Evolutionary conservation across 23 tunicate genomes (phyloP), one percentile per base, ranked within the genome.

Genomic region (Clavelina lepadiformis): DNA sequence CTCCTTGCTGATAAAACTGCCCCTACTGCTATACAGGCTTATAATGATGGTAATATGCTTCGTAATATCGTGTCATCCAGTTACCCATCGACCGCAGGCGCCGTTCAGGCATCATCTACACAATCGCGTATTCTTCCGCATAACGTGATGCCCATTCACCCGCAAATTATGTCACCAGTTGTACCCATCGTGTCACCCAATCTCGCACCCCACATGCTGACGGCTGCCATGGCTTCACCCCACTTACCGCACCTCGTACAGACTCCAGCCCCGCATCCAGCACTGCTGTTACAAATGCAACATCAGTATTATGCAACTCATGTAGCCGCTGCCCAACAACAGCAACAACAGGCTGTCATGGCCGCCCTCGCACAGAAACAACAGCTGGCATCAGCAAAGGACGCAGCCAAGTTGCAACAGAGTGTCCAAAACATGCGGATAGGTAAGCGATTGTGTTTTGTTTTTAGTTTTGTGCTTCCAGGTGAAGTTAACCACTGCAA

Each of bases 221-320:
- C 86, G 11, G 72, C 78, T 19, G 35, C 86, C 55, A 66, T 68
- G 22, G 65, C 69, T 8, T 33, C 67, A 29, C 74, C 49, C 15
- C 62, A 71, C 44, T 35, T 50, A 35, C 91, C 91, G 5, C 35
- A 66, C 28, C 20, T 35, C 4, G 44, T 30, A 25, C n/a, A n/a
- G n/a, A n/a, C n/a, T n/a, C 76, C 76, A 5, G 26, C 45, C 46
- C n/a, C n/a, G n/a, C 81, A 68, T 11, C 78, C 85, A 28, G 85
- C 85, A 47, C 44, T 74, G n/a, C 18, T 84, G 20, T 19, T 83
- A 66, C 91, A 83, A 33, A 74, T 83, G 82, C 91, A 83, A 57
- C 67, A 73, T 32, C 66, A 56, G 65, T 38, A 53, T 18, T 33
- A 54, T 37, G 63, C 61, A 24, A 50, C 31, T 8, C 53, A 68